These are phyloP conservation scores for Sycophila sp. DNA, from an alignment of 1,140 invertebrate genomes.

Conservation along the genomic window DNA sequence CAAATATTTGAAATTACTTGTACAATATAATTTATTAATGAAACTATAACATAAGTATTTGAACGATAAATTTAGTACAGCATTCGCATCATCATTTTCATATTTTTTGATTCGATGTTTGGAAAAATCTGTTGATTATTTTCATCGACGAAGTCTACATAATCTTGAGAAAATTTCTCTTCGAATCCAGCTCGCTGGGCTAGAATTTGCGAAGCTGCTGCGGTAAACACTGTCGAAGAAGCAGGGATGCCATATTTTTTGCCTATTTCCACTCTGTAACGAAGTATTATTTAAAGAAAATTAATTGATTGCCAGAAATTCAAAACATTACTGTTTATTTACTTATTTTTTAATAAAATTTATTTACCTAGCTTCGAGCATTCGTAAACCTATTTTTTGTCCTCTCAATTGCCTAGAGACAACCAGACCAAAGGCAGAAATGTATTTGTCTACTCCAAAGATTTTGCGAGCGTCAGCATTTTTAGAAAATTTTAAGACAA, in stretches of 20 bases:
- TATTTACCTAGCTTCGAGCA: constrained; percentile 50
- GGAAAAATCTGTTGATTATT: constrained; percentile 40
- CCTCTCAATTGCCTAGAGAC: constrained; percentile 54
- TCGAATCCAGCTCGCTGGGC: constrained; percentile 43
- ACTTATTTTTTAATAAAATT: too few species aligned
- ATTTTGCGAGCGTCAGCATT: constrained; percentile 43
- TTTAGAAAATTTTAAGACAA: not conserved
- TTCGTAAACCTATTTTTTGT: constrained; percentile 47
- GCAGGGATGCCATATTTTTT: constrained; percentile 39
- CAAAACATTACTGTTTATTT: too few species aligned
- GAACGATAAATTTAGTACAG: constrained; percentile 26
- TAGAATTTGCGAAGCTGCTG: constrained; percentile 40
- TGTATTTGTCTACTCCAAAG: constrained; percentile 51
- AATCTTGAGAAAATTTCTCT: constrained; percentile 17
- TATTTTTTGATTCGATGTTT: constrained; percentile 23
- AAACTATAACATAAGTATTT: too few species aligned
- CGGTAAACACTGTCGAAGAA: constrained; percentile 45
- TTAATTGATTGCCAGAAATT: too few species aligned
- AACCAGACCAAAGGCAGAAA: constrained; percentile 51
- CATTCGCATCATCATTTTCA: constrained; percentile 44
- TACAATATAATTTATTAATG: too few species aligned
- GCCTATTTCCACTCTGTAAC: constrained; percentile 37
- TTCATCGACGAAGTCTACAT: constrained; percentile 34
- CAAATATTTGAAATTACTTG: too few species aligned
- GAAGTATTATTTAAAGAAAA: too few species aligned